Evolutionary conservation across 2,797 vertebrate species (phyloP), one percentile per base, ranked within the genome.

Genomic region (Apodemus agrarius): DNA sequence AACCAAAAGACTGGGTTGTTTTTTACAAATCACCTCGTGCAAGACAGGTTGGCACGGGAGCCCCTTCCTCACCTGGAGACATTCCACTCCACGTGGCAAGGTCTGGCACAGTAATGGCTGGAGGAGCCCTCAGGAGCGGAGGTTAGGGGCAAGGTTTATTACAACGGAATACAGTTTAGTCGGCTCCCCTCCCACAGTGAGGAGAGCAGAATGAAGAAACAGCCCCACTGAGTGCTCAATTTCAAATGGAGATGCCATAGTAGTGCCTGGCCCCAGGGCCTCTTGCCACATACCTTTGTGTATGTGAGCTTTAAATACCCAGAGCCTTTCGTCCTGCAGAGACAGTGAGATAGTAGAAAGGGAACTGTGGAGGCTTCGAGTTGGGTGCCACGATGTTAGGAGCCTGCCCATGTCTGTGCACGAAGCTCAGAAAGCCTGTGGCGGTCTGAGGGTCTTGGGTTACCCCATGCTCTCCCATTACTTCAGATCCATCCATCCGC

Each of bases 1-100:
- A 98, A 95, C 97, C 97, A 96, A 98, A 98, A 98, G 63, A 94
- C 90, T 92, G 79, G 54, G n/a, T 97, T 96, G 94, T n/a, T 94
- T 98, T 97, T 95, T 98, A 80, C 90, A 95, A 93, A 94, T 93
- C 76, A 67, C 88, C 93, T 59, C 76, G 74, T 93, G 65, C 91
- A 97, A 96, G 96, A 94, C 80, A 96, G 89, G 97, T 97, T 97
- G 65, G 52, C 94, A 59, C 97, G n/a, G 96, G 98, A 98, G 96
- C 94, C 97, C 94, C 92, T 69, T 75, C 78, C 49, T 79, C 95
- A 94, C 97, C 97, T 52, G 89, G 63, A 96, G 94, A n/a, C 46
- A 93, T 93, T 54, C 83, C 34, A 9, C 89, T 54, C 76, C 75
- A 86, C 69, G 54, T 12, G 2, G 59, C 84, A 7, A 84, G 26